Conservation (phyloP, 2,113 vertebrate species). For the Hiodon alosoides region DNA sequence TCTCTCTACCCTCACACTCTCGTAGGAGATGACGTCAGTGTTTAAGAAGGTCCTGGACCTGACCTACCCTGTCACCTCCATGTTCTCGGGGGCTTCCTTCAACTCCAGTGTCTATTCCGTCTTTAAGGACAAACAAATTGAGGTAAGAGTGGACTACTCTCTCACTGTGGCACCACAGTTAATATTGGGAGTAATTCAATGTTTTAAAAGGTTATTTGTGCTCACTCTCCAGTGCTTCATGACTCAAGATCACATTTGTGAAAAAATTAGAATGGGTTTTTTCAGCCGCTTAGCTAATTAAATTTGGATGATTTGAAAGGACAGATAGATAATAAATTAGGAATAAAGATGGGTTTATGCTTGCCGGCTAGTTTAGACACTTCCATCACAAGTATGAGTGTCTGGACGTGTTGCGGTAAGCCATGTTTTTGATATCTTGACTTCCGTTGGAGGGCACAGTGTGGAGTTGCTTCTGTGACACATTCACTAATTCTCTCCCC, state of each 20-base stretch:
- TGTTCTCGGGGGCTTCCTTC: constrained; percentile 88
- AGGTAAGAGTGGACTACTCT: constrained; percentile 56
- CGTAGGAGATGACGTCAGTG: constrained; percentile 78
- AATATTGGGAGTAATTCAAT: no score
- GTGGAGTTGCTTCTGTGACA: neutral
- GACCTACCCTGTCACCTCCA: constrained; percentile 88
- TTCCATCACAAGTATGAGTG: no score
- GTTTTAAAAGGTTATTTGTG: no score
- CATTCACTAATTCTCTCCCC: neutral
- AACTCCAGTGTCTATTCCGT: constrained; percentile 73
- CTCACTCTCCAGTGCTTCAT: neutral
- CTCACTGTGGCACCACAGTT: neutral
- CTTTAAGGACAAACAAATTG: constrained; percentile 84
- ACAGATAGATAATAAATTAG: no score
- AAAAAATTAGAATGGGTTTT: neutral
- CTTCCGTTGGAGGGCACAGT: no score
- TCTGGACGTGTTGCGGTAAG: no score
- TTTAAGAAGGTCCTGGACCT: constrained; percentile 78
- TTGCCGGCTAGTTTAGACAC: no score
- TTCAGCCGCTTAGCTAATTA: neutral
- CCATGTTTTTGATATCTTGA: no score
- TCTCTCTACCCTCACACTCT: constrained; percentile 11
- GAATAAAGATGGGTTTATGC: no score
- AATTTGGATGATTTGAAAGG: no score
- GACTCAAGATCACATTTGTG: neutral